Percentiles rank a stretch among this genome's conserved stretches.
Conservation (phyloP, 1,140 invertebrate genomes). For the Listronotus oregonensis region DNA sequence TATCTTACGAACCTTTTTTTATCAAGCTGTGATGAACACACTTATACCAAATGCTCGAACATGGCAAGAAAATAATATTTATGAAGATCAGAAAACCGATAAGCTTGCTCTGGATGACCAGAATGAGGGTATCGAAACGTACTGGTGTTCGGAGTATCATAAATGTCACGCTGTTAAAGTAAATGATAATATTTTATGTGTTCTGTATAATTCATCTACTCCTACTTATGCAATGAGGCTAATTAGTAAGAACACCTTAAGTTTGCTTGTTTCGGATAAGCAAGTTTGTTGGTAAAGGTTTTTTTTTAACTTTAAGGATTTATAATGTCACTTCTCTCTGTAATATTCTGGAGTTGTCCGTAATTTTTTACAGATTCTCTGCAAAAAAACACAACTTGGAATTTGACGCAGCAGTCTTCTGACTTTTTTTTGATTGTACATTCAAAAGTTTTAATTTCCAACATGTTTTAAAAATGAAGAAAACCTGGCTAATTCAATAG, state of each 20-base stretch:
- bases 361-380: too few species aligned
- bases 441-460: too few species aligned
- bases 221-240: slow-evolving; percentile 70
- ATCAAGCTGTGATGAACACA: slow-evolving; percentile 63
- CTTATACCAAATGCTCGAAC: slow-evolving; percentile 39
- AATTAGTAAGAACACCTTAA: slow-evolving; percentile 61
- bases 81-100: slow-evolving; percentile 24
- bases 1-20: slow-evolving; percentile 73
- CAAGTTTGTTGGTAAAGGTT: slow-evolving; percentile 58
- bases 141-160: slow-evolving; percentile 82
- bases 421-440: too few species aligned
- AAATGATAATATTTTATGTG: slow-evolving; percentile 67
- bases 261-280: slow-evolving; percentile 60
- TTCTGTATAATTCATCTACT: slow-evolving; percentile 68
- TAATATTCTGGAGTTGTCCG: too few species aligned
- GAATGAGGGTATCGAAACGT: slow-evolving; percentile 67
- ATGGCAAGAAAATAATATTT: slow-evolving; percentile 34
- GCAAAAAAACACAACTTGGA: too few species aligned
- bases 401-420: too few species aligned
- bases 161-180: slow-evolving; percentile 76
- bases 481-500: too few species aligned
- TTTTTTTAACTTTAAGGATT: neutral
- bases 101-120: slow-evolving; percentile 40
- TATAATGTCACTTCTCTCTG: too few species aligned
- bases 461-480: too few species aligned